Evolutionary conservation across 2,113 vertebrate genomes (phyloP).

Genomic region (Sorex fumeus): DNA sequence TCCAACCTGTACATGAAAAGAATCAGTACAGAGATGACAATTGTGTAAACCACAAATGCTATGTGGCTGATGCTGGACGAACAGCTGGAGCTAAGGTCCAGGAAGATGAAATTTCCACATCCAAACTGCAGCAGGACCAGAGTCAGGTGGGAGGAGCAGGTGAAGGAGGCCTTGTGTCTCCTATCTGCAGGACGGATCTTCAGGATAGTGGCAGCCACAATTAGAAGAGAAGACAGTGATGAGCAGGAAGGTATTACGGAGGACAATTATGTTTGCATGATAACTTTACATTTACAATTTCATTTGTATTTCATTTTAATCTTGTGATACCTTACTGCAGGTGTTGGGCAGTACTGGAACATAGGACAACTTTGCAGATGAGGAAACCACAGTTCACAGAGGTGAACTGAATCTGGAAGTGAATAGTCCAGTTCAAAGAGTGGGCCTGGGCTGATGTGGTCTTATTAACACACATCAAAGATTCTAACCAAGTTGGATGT

Average conservation of each 20-base stretch:
- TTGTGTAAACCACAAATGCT: conserved; percentile 62
- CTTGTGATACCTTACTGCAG: no score
- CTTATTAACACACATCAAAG: no score
- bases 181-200: conserved; percentile 32
- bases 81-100: conserved; percentile 62
- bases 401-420: no score
- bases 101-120: conserved; percentile 45
- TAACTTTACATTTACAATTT: no score
- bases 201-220: neutral
- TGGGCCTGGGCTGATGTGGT: no score
- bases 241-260: conserved; percentile 71
- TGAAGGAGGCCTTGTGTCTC: conserved; percentile 54
- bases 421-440: no score
- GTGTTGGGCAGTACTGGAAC: no score
- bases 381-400: no score
- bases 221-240: conserved; percentile 58
- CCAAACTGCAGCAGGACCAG: conserved; percentile 58
- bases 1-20: conserved; percentile 65
- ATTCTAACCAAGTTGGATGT: no score
- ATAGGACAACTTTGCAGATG: no score
- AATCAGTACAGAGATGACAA: conserved; percentile 63
- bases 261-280: neutral
- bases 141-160: conserved; percentile 55
- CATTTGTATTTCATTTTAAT: no score
- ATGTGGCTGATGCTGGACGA: conserved; percentile 42